Base-by-base conservation (phyloP, 2,888 invertebrate genomes). In the Cenopis cana region DNA sequence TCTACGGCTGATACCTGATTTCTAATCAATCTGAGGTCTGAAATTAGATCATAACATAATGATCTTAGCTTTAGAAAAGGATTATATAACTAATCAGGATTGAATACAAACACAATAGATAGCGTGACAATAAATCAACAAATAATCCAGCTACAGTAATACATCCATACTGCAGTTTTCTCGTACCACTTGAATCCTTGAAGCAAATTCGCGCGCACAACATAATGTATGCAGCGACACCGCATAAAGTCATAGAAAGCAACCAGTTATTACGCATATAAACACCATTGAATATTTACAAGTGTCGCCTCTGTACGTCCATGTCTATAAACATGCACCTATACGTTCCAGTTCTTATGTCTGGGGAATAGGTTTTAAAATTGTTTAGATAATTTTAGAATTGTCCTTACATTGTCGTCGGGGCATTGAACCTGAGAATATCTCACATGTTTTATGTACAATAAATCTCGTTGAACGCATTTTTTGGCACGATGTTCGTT, bases 251-350 rank as follows among this genome's bases (percentile, higher is more conserved):
- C 59, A 54, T 66, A 54, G 65, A 66, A 57, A 70, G 64, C 68
- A 68, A 68, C 70, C 59, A 70, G 70, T 70, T 70, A 70, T 60
- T 66, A 70, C 65, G 65, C 65, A 65, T 65, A 70, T 66, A 65
- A 70, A 70, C 57, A 29, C 70, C 54, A 54, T 54, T 70, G 70
- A 70, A 66, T 70, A 71, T 71, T 60, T 71, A 67, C 71, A 38
- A 73, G 69, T 69, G 69, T 55, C 73, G 49, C 65, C 41, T 73
- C 68, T 73, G 61, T 68, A 46, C 46, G 46, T 46, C 46, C n/a
- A 46, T 12, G 46, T n/a, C 46, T 46, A n/a, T 46, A 46, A 46
- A 46, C 8, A 46, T 46, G 46, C n/a, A n/a, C n/a, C n/a, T 46
- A 46, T n/a, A 46, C 46, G n/a, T 46, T 46, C 46, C 6, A n/a